phyloP scores from a whole-genome alignment of 1,140 invertebrate genomes.

The Phortica variegata region DNA sequence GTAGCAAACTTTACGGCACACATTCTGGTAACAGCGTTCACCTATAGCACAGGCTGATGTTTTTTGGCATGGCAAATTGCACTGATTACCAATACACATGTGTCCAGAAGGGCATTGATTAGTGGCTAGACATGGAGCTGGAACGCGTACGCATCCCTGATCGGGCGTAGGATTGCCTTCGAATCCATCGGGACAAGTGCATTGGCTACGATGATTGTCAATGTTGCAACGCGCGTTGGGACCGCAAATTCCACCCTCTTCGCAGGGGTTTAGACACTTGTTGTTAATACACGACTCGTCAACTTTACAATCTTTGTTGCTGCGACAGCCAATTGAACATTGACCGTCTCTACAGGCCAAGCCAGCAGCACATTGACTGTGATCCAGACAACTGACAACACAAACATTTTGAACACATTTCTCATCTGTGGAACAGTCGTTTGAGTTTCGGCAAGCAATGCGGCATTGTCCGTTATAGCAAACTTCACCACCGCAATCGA shows the following conservation, averaged over 20 bases:
- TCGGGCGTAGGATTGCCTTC: constrained; percentile 84
- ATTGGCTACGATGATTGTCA: constrained; percentile 69
- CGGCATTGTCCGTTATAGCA: constrained; percentile 83
- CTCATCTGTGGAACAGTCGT: constrained; percentile 79
- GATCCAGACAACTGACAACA: constrained; percentile 72
- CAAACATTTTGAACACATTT: constrained; percentile 78
- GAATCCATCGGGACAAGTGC: constrained; percentile 79
- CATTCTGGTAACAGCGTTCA: constrained; percentile 76
- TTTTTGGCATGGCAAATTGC: constrained; percentile 73
- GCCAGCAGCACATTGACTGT: constrained; percentile 75
- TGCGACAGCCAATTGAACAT: constrained; percentile 79
- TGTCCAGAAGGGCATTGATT: constrained; percentile 72
- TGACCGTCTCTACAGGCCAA: constrained; percentile 79
- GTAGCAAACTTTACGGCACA: constrained; percentile 84
- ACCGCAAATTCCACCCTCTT: constrained; percentile 74
- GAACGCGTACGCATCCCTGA: constrained; percentile 81
- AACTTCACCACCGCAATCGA: constrained; percentile 74
- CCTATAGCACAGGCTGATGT: constrained; percentile 75
- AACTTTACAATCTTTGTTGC: constrained; percentile 74
- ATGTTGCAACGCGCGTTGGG: constrained; percentile 80
- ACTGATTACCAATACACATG: constrained; percentile 72
- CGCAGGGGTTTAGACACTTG: constrained; percentile 82
- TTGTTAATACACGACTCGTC: constrained; percentile 79
- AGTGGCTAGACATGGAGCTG: constrained; percentile 64
- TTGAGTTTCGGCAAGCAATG: constrained; percentile 73